phyloP scores from a whole-genome alignment of 2,113 vertebrate genomes.

The Heterotilapia buettikoferi region DNA sequence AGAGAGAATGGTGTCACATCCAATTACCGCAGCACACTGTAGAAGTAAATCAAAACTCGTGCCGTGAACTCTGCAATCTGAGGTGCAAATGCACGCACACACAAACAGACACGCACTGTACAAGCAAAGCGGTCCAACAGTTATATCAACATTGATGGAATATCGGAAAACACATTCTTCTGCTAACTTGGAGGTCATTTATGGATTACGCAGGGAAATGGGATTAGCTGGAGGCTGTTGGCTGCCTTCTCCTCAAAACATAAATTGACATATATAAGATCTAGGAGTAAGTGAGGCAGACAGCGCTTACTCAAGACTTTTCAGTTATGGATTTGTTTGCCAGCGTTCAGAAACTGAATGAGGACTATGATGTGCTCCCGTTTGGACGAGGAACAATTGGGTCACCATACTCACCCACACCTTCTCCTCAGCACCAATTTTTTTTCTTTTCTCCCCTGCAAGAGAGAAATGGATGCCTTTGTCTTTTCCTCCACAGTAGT shows the following conservation, averaged over 20 bases:
- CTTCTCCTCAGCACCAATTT: constrained; percentile 14
- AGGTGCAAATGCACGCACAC: neutral
- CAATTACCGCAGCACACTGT: constrained; percentile 66
- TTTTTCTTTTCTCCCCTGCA: neutral
- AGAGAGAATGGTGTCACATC: constrained; percentile 69
- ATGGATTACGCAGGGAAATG: constrained; percentile 56
- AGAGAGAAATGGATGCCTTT: constrained; percentile 46
- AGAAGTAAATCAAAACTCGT: constrained; percentile 67
- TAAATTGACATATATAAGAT: constrained; percentile 50
- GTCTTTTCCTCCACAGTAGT: constrained; percentile 43
- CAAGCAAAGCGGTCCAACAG: constrained; percentile 20
- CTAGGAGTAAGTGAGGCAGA: constrained; percentile 4
- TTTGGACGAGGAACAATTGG: neutral
- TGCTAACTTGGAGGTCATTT: constrained; percentile 50
- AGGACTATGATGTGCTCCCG: constrained; percentile 1
- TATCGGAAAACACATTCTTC: constrained; percentile 55
- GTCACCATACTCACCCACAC: constrained; percentile 27
- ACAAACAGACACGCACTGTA: neutral
- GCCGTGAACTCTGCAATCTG: constrained; percentile 50
- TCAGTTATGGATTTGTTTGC: constrained; percentile 57
- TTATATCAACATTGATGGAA: constrained; percentile 54
- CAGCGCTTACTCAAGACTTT: constrained; percentile 25
- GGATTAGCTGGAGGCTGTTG: constrained; percentile 49
- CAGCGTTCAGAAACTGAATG: constrained; percentile 43
- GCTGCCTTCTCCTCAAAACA: constrained; percentile 37